Conservation (phyloP, 2,797 vertebrate species). For the Sebastiscus tertius region DNA sequence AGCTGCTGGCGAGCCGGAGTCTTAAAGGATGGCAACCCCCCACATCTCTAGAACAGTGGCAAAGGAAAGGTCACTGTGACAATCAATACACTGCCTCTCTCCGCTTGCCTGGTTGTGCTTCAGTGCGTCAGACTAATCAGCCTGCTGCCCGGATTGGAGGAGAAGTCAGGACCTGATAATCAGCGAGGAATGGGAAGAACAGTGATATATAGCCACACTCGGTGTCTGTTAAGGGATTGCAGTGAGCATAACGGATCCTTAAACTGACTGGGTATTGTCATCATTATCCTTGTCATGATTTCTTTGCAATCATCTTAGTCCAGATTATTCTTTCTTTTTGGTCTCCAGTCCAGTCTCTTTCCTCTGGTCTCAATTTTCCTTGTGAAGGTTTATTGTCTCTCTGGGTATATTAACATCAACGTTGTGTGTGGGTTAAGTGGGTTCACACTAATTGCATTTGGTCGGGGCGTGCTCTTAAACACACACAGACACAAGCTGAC, state of each 20-base stretch:
- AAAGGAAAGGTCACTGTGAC: slow-evolving; percentile 72
- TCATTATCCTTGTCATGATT: background rate
- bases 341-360: background rate
- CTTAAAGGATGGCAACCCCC: slow-evolving; percentile 49
- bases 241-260: background rate
- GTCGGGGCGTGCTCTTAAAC: slow-evolving; percentile 37
- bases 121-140: slow-evolving; percentile 60
- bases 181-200: slow-evolving; percentile 17
- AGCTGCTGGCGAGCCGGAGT: slow-evolving; percentile 1
- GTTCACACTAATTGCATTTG: slow-evolving; percentile 60
- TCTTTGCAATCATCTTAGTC: background rate
- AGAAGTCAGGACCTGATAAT: slow-evolving; percentile 38
- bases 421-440: slow-evolving; percentile 42
- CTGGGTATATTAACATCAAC: slow-evolving; percentile 43
- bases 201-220: slow-evolving; percentile 7
- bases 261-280: background rate
- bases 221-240: background rate
- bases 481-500: slow-evolving; percentile 32
- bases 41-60: slow-evolving; percentile 32
- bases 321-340: background rate
- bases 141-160: slow-evolving; percentile 14
- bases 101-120: slow-evolving; percentile 47
- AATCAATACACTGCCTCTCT: slow-evolving; percentile 66
- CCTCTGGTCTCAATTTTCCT: slow-evolving; percentile 11
- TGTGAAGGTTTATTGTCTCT: slow-evolving; percentile 51